Base-by-base conservation (phyloP, 1,140 invertebrate genomes). In the Trypoxylus dichotomus region DNA sequence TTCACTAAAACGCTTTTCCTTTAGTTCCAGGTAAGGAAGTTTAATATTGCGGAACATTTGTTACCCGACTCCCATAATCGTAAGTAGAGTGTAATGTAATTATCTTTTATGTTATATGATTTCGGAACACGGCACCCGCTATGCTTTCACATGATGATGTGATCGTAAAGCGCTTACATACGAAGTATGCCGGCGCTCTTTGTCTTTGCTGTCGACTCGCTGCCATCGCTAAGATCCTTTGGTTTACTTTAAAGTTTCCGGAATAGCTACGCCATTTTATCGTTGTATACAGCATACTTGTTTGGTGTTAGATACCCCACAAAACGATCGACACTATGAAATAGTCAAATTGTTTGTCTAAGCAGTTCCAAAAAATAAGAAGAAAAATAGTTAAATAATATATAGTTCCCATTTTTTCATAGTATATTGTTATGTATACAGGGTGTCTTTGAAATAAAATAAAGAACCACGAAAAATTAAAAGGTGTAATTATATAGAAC, bases 11-110 rank as follows among this genome's bases (percentile, higher is more conserved):
- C 41, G 41, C 32, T 43, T 74, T 74, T 74, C 72, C 60, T 68
- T 74, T 74, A 74, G 72, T 74, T 74, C 72, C 72, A 74, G 72
- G 72, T 74, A 74, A 74, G 72, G 41, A 74, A 74, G 72, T 43
- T 74, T 74, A 74, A 74, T 74, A 74, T 74, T 43, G 72, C 29
- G 41, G 72, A 74, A 74, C 72, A 37, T 43, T 74, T 43, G 72
- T 43, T 41, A 74, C 72, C 29, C 29, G 72, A 24, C 21, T 68
- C 72, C 72, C 72, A 43, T 74, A 74, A 74, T 74, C 72, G 72
- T 74, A 74, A 74, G 72, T 74, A 74, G 29, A 41, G 72, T 74
- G 37, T 74, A 74, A 74, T 42, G 72, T 43, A 74, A 74, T 74
- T 43, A 74, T 74, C 72, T 42, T 74, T 74, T 74, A 74, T 74